These are phyloP conservation scores for Trichogramma evanescens DNA, from an alignment of 2,888 invertebrate species.

Conservation along the genomic window DNA sequence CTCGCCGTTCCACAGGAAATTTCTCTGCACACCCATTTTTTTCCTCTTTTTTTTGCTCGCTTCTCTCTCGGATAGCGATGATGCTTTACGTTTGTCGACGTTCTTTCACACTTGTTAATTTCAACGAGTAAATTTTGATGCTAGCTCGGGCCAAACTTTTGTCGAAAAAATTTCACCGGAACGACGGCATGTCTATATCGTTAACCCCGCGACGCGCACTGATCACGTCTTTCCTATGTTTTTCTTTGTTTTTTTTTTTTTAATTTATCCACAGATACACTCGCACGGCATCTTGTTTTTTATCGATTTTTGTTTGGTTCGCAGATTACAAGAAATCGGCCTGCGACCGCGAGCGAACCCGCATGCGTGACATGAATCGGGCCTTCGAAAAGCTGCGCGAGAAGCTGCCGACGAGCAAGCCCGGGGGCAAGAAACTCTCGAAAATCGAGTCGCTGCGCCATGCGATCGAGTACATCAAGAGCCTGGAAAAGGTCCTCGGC, in stretches of 20 bases:
- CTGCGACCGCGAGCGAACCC: constrained; percentile 73
- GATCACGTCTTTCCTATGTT: too few relatives aligned
- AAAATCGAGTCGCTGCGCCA: constrained; percentile 78
- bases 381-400: constrained; percentile 72
- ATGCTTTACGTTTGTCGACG: not conserved
- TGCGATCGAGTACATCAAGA: constrained; percentile 70
- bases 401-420: constrained; percentile 69
- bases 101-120: not conserved
- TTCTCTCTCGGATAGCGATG: too few relatives aligned
- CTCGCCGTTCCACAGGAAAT: not conserved
- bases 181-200: too few relatives aligned
- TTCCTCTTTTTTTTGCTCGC: not conserved
- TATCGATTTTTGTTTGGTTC: constrained; percentile 17
- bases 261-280: too few relatives aligned
- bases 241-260: too few relatives aligned
- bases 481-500: constrained; percentile 59
- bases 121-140: too few relatives aligned
- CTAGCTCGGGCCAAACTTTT: too few relatives aligned
- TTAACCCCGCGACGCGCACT: too few relatives aligned
- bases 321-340: constrained; percentile 78
- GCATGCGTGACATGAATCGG: constrained; percentile 81
- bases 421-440: constrained; percentile 77
- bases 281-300: not conserved
- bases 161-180: too few relatives aligned
- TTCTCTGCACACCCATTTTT: not conserved